Base-by-base conservation (phyloP, 1,140 invertebrate species). In the Solenopsis invicta region DNA sequence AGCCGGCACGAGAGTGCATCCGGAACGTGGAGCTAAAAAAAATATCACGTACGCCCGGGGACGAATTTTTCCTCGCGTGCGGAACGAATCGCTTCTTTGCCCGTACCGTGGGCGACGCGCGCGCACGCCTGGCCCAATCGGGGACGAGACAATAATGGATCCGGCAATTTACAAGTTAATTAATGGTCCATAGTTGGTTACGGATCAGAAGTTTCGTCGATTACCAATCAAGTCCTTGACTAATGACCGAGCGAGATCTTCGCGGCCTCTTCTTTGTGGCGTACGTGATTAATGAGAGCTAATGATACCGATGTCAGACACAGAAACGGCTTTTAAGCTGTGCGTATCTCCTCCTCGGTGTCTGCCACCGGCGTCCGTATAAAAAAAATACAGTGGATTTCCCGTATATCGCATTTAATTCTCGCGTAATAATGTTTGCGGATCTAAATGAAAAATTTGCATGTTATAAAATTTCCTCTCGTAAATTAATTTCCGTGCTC, bases 211-310 rank as follows among this genome's bases (percentile, higher is more conserved):
- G 89, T 85, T 89, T 87, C 67, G 69, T 82, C 89, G 87, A 91
- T 87, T 89, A 91, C 89, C 77, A 80, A 91, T 90, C 86, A 80
- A 72, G 72, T 82, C 66, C n/a, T 48, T 77, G 85, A 90, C 90
- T 88, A 88, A 90, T 86, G 89, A 87, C 69, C 52, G 64, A 80
- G 56, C 82, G 50, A 86, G 71, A 75, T 81, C 66, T 52, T 61
- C 64, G 34, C 59, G 78, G 66, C 16, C 50, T 66, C 87, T 89
- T 92, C 88, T 85, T 85, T 64, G 74, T 48, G 80, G 56, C 62
- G 18, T 64, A 13, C 50, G 82, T 92, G 91, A 92, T 92, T 92
- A 92, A 92, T 86, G 88, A 77, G 59, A 86, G 62, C 78, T 77
- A 85, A 90, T 87, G 90, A 86, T 85, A 86, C 69, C 72, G 64